Conservation (phyloP, 2,888 invertebrate species). For the Flexamia atlantica region DNA sequence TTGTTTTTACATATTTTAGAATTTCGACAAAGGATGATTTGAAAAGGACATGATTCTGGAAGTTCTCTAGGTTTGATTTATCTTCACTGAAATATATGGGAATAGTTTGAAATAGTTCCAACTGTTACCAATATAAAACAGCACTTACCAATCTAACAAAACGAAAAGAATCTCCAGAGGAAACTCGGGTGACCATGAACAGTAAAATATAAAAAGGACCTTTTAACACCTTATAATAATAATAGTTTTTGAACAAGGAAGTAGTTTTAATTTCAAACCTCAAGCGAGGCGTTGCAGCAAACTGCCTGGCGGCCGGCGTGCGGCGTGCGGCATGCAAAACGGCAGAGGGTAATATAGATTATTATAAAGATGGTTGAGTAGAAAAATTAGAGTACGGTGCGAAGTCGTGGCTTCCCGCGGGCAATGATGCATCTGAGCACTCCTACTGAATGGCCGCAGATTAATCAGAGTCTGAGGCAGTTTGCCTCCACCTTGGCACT, state of each 20-base stretch:
- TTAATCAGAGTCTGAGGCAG: constrained; percentile 2
- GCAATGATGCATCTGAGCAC: constrained; percentile 17
- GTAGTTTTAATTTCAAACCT: constrained; percentile 1
- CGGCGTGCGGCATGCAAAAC: constrained; percentile 39
- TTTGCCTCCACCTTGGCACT: constrained; percentile 27
- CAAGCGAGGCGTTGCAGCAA: neutral
- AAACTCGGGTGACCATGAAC: too few relatives aligned
- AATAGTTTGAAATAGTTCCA: too few relatives aligned
- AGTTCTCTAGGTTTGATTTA: too few relatives aligned
- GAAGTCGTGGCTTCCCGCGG: constrained; percentile 31
- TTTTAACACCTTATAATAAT: too few relatives aligned
- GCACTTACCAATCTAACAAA: too few relatives aligned
- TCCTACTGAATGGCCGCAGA: constrained; percentile 31
- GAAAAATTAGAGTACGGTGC: constrained; percentile 46
- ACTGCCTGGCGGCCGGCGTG: neutral
- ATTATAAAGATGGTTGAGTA: constrained; percentile 45
- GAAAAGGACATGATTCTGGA: too few relatives aligned
- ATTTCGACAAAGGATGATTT: too few relatives aligned
- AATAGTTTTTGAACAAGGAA: neutral
- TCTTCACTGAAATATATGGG: too few relatives aligned
- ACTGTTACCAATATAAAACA: too few relatives aligned
- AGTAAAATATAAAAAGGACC: too few relatives aligned
- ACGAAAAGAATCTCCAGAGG: too few relatives aligned
- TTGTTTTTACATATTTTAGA: too few relatives aligned
- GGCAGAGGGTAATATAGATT: constrained; percentile 49